phyloP scores from a whole-genome alignment of 2,888 invertebrate species.

The Trisateles emortualis region DNA sequence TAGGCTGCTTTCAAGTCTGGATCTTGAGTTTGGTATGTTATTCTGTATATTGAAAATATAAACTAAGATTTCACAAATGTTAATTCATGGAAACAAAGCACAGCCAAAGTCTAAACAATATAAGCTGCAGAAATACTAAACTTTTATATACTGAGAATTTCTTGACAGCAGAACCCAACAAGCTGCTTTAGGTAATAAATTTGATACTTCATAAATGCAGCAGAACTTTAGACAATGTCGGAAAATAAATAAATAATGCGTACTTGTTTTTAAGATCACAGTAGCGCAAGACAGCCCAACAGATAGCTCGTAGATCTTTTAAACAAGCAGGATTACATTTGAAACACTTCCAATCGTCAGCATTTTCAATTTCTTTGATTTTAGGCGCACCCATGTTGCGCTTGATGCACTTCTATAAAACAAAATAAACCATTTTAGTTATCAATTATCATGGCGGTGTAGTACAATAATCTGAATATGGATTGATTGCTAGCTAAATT shows the following conservation, averaged over 20 bases:
- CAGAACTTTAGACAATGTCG: no score
- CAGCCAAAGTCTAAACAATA: no score
- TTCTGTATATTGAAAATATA: conserved; percentile 58
- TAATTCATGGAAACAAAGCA: no score
- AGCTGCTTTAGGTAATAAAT: no score
- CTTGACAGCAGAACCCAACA: no score
- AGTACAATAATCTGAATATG: no score
- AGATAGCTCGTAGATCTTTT: conserved; percentile 89
- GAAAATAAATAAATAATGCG: conserved; percentile 30
- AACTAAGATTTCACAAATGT: neutral
- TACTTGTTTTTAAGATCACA: conserved; percentile 88
- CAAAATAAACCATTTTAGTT: neutral
- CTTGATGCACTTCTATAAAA: conserved; percentile 90
- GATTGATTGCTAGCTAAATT: no score
- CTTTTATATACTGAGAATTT: no score
- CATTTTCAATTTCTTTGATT: conserved; percentile 90
- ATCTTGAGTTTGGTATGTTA: conserved; percentile 75
- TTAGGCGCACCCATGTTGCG: conserved; percentile 89
- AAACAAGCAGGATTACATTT: conserved; percentile 90
- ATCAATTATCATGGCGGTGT: neutral
- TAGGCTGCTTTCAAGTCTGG: conserved; percentile 69
- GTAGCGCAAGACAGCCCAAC: conserved; percentile 91
- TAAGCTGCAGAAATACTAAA: no score
- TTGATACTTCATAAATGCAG: no score
- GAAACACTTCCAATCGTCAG: conserved; percentile 94